A percentile compares a stretch with the other conserved stretches of the same genome.
phyloP scores from a whole-genome alignment of 2,113 vertebrate species.

The Varanus salvator region DNA sequence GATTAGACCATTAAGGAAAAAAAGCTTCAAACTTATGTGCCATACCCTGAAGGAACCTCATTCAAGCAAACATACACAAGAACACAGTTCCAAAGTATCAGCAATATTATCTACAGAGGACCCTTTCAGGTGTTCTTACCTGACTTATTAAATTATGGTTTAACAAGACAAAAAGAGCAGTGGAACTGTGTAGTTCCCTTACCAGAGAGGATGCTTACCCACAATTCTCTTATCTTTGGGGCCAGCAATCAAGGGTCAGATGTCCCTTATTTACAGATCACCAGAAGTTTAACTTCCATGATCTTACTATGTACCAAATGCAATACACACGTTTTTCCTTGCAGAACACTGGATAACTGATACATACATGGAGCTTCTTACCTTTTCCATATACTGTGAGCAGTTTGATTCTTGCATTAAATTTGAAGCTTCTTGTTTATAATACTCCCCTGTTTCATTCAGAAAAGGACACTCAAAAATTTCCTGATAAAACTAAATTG shows the following conservation, averaged over 20 bases:
- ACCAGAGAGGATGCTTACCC: background rate
- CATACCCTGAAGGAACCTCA: background rate
- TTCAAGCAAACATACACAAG: too few species aligned
- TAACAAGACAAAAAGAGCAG: too few species aligned
- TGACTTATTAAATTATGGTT: too few species aligned
- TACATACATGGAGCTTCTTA: conserved; percentile 63
- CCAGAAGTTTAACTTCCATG: background rate
- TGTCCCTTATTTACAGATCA: background rate
- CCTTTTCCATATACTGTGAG: conserved; percentile 99
- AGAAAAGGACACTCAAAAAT: conserved; percentile 98
- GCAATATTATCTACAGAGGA: too few species aligned
- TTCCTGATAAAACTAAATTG: conserved; percentile 98
- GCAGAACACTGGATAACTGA: background rate
- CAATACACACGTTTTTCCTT: background rate
- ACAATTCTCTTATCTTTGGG: background rate
- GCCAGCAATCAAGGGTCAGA: background rate
- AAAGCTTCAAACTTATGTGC: background rate
- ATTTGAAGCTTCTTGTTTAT: conserved; percentile 99
- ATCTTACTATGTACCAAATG: background rate
- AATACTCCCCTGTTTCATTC: conserved; percentile 98
- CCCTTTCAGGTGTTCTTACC: too few species aligned
- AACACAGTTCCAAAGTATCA: too few species aligned
- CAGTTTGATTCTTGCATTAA: conserved; percentile 98
- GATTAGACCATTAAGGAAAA: background rate
- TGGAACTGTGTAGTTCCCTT: too few species aligned